Evolutionary conservation across 2,888 invertebrate genomes (phyloP).

Genomic region (Erannis defoliaria): DNA sequence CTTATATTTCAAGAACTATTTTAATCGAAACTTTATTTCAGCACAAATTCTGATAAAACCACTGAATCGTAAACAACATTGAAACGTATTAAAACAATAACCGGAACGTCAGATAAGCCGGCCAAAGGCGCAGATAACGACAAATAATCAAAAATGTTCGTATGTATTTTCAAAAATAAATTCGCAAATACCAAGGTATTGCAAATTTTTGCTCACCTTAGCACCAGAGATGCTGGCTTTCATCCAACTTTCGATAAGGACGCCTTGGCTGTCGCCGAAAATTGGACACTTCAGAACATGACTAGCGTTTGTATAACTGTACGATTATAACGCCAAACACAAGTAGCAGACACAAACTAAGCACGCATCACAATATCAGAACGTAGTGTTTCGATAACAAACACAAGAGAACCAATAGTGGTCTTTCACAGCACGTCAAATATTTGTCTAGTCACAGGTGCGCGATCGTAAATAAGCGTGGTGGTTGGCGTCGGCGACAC

Average conservation of each 20-base stretch:
- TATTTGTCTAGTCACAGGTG: slow-evolving; percentile 81
- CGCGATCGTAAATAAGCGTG: slow-evolving; percentile 66
- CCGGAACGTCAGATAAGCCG: slow-evolving; percentile 64
- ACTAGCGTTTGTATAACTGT: slow-evolving; percentile 43
- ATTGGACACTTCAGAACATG: slow-evolving; percentile 68
- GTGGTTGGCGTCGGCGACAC: slow-evolving; percentile 71
- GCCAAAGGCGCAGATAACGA: slow-evolving; percentile 60
- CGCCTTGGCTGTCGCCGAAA: slow-evolving; percentile 81
- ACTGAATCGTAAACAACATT: slow-evolving; percentile 56
- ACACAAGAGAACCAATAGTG: slow-evolving; percentile 65
- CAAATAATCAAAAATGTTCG: slow-evolving; percentile 51
- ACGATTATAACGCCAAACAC: slow-evolving; percentile 43
- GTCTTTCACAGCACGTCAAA: slow-evolving; percentile 81
- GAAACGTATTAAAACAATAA: slow-evolving; percentile 56
- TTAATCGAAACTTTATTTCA: slow-evolving; percentile 13
- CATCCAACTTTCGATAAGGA: slow-evolving; percentile 80
- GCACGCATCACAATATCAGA: slow-evolving; percentile 65
- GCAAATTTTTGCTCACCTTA: slow-evolving; percentile 75
- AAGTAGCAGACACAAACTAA: slow-evolving; percentile 65
- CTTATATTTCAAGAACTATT: slow-evolving; percentile 4
- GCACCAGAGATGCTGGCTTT: slow-evolving; percentile 81
- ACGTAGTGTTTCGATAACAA: slow-evolving; percentile 62
- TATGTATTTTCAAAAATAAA: slow-evolving; percentile 50
- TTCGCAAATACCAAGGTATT: slow-evolving; percentile 56
- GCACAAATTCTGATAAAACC: slow-evolving; percentile 50